A percentile compares a stretch with the other conserved stretches of the same genome.
Conservation (phyloP, 2,797 vertebrate genomes). For the Coccyzus lansbergi region DNA sequence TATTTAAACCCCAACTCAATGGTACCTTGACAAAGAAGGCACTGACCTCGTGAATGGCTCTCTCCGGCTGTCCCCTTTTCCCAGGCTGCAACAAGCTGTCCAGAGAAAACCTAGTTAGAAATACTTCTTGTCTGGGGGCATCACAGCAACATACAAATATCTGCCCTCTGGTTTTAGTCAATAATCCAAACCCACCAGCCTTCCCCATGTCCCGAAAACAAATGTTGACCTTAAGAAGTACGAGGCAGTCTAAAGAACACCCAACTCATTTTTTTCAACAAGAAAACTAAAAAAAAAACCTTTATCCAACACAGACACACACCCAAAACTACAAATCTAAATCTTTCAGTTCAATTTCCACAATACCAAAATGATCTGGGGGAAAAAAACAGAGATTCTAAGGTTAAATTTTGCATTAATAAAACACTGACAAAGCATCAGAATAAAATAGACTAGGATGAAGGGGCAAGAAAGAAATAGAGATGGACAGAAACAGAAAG, state of each 20-base stretch:
- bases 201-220: constrained; percentile 79
- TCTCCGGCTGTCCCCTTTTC: constrained; percentile 66
- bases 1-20: constrained; percentile 39
- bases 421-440: background rate
- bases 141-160: constrained; percentile 65
- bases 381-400: constrained; percentile 78
- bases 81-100: constrained; percentile 73
- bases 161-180: constrained; percentile 70
- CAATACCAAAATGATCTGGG: constrained; percentile 75
- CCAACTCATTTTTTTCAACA: constrained; percentile 59
- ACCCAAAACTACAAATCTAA: constrained; percentile 75
- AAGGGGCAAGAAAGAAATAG: background rate
- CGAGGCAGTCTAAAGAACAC: constrained; percentile 80
- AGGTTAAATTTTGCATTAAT: constrained; percentile 79
- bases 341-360: constrained; percentile 81
- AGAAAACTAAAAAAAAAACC: constrained; percentile 77
- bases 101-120: constrained; percentile 74
- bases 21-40: constrained; percentile 7
- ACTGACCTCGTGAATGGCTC: constrained; percentile 61
- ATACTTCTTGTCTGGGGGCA: constrained; percentile 78
- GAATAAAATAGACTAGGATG: background rate
- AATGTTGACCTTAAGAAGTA: constrained; percentile 75
- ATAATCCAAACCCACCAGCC: constrained; percentile 74
- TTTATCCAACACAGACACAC: constrained; percentile 77
- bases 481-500: background rate